Conservation (phyloP, 1,140 invertebrate genomes). For the Apis mellifera region Amel_HAv3.1 CM009931.2:5567001-5567500, state of each 20-base stretch:
- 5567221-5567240: conserved; percentile 46
- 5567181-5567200: conserved; percentile 59
- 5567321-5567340: conserved; percentile 64
- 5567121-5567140: not conserved
- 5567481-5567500: not conserved
- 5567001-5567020: conserved; percentile 22
- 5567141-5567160: conserved; percentile 1
- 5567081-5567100: not conserved
- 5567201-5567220: conserved; percentile 24
- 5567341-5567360: conserved; percentile 61
- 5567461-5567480: not conserved
- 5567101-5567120: not conserved
- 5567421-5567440: not conserved
- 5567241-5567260: conserved; percentile 52
- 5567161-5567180: conserved; percentile 32
- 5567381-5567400: conserved; percentile 40
- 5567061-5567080: conserved; percentile 10
- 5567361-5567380: conserved; percentile 59
- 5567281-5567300: conserved; percentile 57
- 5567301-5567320: conserved; percentile 57
- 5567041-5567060: not conserved
- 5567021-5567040: not conserved
- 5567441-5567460: conserved; percentile 2
- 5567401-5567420: conserved; percentile 47
- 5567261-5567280: conserved; percentile 50